These are phyloP conservation scores for Chloebia gouldiae DNA, from an alignment of 2,113 vertebrate genomes.

Conservation along the genomic window DNA sequence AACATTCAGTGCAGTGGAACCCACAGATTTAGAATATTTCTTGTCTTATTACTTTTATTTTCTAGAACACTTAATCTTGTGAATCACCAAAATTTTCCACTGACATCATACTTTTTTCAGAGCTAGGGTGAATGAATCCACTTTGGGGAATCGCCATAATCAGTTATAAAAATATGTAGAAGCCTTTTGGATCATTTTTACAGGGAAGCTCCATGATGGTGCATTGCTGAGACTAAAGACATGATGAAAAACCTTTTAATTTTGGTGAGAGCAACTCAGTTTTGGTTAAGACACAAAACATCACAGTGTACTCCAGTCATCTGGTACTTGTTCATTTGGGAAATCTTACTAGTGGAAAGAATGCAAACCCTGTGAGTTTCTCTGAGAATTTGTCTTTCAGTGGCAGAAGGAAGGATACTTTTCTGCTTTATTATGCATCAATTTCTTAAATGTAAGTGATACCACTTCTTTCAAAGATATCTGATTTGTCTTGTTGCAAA, in stretches of 20 bases:
- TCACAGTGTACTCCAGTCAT: background rate
- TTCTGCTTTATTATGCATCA: background rate
- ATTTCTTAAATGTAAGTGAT: background rate
- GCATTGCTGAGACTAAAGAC: background rate
- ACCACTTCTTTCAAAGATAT: background rate
- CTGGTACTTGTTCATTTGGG: background rate
- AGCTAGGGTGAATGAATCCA: background rate
- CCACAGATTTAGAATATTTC: background rate
- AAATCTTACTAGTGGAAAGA: background rate
- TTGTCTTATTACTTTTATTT: background rate
- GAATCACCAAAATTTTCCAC: background rate
- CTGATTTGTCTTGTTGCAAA: background rate
- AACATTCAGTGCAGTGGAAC: background rate
- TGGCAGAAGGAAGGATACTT: background rate
- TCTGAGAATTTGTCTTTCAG: background rate
- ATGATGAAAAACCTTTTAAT: background rate
- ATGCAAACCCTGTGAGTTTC: background rate
- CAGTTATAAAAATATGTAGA: background rate
- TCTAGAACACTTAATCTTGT: background rate
- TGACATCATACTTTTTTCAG: background rate
- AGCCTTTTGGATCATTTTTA: background rate
- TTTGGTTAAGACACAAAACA: background rate
- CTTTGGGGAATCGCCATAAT: background rate
- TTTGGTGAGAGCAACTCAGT: background rate
- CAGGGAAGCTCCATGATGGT: background rate